Percentiles rank a stretch among this genome's conserved stretches.
These are phyloP conservation scores for Celastrina argiolus DNA, from an alignment of 2,888 invertebrate genomes.

Conservation along the genomic window DNA sequence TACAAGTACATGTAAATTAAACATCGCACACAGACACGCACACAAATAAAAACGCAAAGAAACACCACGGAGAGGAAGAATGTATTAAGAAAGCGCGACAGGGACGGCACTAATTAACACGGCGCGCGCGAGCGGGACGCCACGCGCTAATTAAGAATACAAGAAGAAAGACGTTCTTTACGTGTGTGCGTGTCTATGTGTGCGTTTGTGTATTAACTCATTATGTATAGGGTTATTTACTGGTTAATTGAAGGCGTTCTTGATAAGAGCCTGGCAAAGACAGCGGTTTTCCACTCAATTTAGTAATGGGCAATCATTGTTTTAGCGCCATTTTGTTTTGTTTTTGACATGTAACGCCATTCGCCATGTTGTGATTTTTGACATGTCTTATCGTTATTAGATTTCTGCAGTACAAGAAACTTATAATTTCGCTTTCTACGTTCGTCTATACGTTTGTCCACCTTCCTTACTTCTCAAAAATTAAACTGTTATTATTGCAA, in stretches of 20 bases:
- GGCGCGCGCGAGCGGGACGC: slow-evolving; percentile 61
- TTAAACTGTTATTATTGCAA: too few relatives aligned
- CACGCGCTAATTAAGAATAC: slow-evolving; percentile 83
- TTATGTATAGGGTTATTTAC: slow-evolving; percentile 74
- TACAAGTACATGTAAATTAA: slow-evolving; percentile 78
- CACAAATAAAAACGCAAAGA: slow-evolving; percentile 78
- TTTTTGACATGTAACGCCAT: not conserved
- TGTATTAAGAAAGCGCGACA: slow-evolving; percentile 78
- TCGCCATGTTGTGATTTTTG: not conserved
- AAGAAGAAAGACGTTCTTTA: slow-evolving; percentile 79
- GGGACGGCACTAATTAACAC: slow-evolving; percentile 74
- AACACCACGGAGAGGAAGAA: slow-evolving; percentile 77
- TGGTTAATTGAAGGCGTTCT: slow-evolving; percentile 73
- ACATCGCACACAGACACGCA: slow-evolving; percentile 77
- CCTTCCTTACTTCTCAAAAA: too few relatives aligned
- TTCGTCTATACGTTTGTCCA: too few relatives aligned
- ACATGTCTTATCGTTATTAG: too few relatives aligned
- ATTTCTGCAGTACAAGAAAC: too few relatives aligned
- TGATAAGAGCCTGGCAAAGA: slow-evolving; percentile 63
- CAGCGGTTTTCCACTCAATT: slow-evolving; percentile 49
- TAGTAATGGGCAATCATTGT: slow-evolving; percentile 42
- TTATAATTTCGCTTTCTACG: too few relatives aligned
- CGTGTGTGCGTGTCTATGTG: slow-evolving; percentile 49
- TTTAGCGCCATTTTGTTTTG: slow-evolving; percentile 22
- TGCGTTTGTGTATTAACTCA: slow-evolving; percentile 69